Percentiles rank a stretch among this genome's conserved stretches.
Evolutionary conservation across 2,113 vertebrate species (phyloP).

Genomic region (Tursiops truncatus): DNA sequence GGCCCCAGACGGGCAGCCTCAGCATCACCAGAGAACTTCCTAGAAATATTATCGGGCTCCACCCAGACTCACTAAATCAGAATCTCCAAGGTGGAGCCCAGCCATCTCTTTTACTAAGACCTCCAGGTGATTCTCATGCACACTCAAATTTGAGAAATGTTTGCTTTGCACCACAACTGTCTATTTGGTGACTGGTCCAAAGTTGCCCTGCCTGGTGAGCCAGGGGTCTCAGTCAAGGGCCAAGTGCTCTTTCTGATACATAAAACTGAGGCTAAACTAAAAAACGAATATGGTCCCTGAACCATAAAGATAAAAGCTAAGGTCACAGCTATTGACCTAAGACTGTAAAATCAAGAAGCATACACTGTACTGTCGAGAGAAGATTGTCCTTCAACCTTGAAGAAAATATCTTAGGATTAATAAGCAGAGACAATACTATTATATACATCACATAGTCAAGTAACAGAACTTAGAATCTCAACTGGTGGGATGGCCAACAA

Average conservation of each 20-base stretch:
- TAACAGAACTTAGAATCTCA: background rate
- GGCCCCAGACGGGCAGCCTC: background rate
- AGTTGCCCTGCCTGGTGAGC: background rate
- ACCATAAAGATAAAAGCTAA: background rate
- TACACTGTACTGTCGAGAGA: background rate
- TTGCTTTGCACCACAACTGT: background rate
- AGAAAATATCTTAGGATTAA: background rate
- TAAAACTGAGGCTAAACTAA: background rate
- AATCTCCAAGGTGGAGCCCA: background rate
- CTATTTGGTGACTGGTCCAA: background rate
- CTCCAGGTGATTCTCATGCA: background rate
- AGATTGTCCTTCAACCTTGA: background rate
- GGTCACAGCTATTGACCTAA: background rate
- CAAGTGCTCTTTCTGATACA: background rate
- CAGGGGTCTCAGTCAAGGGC: background rate
- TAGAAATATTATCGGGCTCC: background rate
- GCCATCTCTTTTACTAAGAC: background rate
- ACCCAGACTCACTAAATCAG: background rate
- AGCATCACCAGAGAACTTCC: background rate
- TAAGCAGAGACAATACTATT: background rate
- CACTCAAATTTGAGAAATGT: accelerated
- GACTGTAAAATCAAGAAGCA: background rate
- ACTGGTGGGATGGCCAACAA: no score
- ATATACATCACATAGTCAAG: background rate
- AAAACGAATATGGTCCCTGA: background rate